These are phyloP conservation scores for Tenebrosternarchus preto DNA, from an alignment of 2,113 vertebrate species.

Conservation along the genomic window DNA sequence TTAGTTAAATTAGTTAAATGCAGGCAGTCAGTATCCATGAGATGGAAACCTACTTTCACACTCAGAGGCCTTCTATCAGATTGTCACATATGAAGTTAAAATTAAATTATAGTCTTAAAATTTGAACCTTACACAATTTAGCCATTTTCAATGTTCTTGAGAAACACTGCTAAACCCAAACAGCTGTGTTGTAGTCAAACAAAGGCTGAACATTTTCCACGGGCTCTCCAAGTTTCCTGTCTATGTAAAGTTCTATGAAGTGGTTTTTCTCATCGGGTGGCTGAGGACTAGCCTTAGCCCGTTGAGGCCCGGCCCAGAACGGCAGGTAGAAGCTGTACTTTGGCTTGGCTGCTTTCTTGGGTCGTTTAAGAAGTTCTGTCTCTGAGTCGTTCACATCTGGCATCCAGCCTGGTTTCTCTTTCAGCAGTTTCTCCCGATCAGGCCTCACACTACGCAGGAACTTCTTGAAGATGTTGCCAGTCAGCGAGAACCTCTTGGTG, in stretches of 20 bases:
- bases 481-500: constrained; percentile 87
- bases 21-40: constrained; percentile 15
- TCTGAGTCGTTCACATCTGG: constrained; percentile 71
- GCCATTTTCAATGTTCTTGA: constrained; percentile 3
- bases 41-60: constrained; percentile 33
- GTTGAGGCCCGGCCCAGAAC: constrained; percentile 74
- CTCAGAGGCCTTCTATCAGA: constrained; percentile 31
- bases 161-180: constrained; percentile 85
- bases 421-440: constrained; percentile 88
- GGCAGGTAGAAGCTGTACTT: constrained; percentile 85
- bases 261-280: constrained; percentile 53
- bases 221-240: constrained; percentile 67
- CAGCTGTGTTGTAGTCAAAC: constrained; percentile 93
- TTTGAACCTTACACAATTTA: not conserved
- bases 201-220: constrained; percentile 71
- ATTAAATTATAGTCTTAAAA: constrained; percentile 9
- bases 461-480: constrained; percentile 94
- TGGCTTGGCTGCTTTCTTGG: constrained; percentile 79
- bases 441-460: constrained; percentile 90
- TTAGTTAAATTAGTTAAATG: constrained; percentile 20
- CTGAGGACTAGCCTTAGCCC: constrained; percentile 72
- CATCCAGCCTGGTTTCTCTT: constrained; percentile 91
- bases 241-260: constrained; percentile 65
- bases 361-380: constrained; percentile 79
- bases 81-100: constrained; percentile 38